Conservation (phyloP, 2,888 invertebrate genomes). For the Thecophora atra region DNA sequence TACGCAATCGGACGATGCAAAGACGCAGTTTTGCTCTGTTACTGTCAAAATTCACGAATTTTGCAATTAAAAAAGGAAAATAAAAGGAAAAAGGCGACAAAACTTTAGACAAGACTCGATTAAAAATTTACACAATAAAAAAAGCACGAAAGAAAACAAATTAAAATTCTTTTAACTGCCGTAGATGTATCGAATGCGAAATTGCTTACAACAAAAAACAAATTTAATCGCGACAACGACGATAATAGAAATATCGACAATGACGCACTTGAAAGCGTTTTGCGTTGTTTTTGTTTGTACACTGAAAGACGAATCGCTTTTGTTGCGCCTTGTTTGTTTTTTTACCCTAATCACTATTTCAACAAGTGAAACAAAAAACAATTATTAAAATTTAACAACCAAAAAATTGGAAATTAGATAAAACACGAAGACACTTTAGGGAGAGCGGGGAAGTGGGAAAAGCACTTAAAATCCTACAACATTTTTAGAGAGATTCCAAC, state of each 20-base stretch:
- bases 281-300: background rate
- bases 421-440: background rate
- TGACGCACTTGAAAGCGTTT: background rate
- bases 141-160: background rate
- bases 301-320: background rate
- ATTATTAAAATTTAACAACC: background rate
- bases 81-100: background rate
- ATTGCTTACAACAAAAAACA: background rate
- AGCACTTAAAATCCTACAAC: background rate
- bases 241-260: slow-evolving; percentile 14
- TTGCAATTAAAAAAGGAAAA: background rate
- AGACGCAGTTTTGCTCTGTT: background rate
- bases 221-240: background rate
- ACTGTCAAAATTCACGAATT: background rate
- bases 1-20: background rate
- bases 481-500: background rate
- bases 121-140: background rate
- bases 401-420: background rate
- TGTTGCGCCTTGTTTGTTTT: background rate
- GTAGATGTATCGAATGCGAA: background rate
- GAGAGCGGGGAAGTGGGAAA: background rate
- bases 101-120: background rate
- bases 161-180: background rate
- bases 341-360: slow-evolving; percentile 10
- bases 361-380: background rate